A percentile compares a stretch with the other conserved stretches of the same genome.
phyloP scores from a whole-genome alignment of 2,797 vertebrate genomes.

The Pithecia hirsuta region DNA sequence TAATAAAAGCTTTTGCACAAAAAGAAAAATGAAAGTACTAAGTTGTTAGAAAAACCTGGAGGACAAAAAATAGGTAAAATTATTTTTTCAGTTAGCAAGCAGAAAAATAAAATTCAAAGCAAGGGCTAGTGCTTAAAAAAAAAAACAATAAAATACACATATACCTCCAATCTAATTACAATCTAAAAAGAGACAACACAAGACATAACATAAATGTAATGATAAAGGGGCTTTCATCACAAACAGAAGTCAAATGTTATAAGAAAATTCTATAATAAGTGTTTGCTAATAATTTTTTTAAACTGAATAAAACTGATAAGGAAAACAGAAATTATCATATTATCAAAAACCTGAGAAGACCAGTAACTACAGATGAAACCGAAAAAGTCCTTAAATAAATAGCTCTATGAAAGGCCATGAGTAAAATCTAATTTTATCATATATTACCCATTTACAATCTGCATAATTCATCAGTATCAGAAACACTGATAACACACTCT shows the following conservation, averaged over 20 bases:
- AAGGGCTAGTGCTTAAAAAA: background rate
- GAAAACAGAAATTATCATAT: background rate
- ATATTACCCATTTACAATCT: background rate
- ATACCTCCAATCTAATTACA: conserved; percentile 15
- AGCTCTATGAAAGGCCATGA: background rate
- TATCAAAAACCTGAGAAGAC: background rate
- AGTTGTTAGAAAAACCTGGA: conserved; percentile 4
- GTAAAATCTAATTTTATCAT: background rate
- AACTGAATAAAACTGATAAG: conserved; percentile 7
- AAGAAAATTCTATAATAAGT: conserved; percentile 15
- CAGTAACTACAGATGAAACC: background rate
- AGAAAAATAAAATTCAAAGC: conserved; percentile 45
- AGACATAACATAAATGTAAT: background rate
- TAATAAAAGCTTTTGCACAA: conserved; percentile 20
- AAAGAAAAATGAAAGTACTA: background rate
- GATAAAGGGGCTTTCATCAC: background rate
- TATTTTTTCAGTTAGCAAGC: background rate
- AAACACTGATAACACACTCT: background rate
- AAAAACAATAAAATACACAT: conserved; percentile 19
- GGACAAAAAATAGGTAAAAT: background rate
- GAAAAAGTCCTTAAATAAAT: background rate
- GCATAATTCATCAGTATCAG: background rate
- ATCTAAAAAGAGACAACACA: background rate
- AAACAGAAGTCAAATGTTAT: background rate
- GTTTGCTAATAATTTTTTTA: background rate